Base-by-base conservation (phyloP, 2,888 invertebrate genomes). In the Cremastobaeus sp. region DNA sequence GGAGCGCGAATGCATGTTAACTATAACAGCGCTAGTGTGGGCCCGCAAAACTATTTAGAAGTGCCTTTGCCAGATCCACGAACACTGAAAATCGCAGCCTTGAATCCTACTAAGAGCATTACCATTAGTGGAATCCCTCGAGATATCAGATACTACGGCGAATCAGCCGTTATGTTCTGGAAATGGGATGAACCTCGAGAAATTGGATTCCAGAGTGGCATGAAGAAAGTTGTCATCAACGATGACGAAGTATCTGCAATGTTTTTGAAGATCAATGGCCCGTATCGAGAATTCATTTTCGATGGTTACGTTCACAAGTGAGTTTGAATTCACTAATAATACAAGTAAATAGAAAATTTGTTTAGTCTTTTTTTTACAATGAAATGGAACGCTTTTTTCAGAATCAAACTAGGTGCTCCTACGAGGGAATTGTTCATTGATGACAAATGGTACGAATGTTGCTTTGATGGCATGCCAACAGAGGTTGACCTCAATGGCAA, bases 361-460 rank as follows among this genome's bases (percentile, higher is more conserved):
- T 2, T 37, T 52, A n/a, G n/a, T n/a, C n/a, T n/a, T n/a, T n/a
- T n/a, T n/a, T n/a, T n/a, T n/a, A n/a, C n/a, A n/a, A n/a, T n/a
- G n/a, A n/a, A n/a, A n/a, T n/a, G n/a, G n/a, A n/a, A n/a, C n/a
- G n/a, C n/a, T 21, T 25, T n/a, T 52, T 52, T 3, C 69, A 92
- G 93, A 72, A 93, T 98, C 30, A 92, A 94, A 78, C 93, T 98
- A 78, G 98, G 98, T 11, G 95, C 95, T 8, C 97, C 97, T 0
- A 96, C 97, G 0, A 91, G 97, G 54, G 98, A 98, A 83, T 89
- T 99, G 28, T 95, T 93, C 81, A 93, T 99, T 47, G 96, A 99
- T 85, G 94, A 94, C 5, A 90, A 93, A 71, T 95, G 95, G 90
- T 97, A 93, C 86, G 97, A 97, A 85, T 95, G 96, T 80, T 95